Conservation (phyloP, 2,888 invertebrate genomes). For the Cinara cedri region DNA sequence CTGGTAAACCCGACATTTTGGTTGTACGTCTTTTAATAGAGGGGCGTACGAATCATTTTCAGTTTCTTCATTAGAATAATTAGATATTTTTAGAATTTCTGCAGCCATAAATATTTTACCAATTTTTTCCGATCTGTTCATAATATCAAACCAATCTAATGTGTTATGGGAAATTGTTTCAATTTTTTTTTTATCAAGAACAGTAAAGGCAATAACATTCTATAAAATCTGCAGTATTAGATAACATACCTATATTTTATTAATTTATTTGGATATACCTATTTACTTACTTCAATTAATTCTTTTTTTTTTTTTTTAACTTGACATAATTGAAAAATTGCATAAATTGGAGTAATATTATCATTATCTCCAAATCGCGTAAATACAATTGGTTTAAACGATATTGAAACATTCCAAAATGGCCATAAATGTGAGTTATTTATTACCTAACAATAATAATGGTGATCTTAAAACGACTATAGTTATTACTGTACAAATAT, state of each 20-base stretch:
- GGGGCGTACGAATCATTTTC: not conserved
- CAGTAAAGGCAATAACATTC: conserved; percentile 27
- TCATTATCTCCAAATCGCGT: not conserved
- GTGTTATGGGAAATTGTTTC: not conserved
- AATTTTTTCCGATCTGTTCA: conserved; percentile 7
- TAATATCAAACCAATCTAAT: conserved; percentile 19
- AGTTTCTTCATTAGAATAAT: not conserved
- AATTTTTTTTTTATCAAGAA: not conserved
- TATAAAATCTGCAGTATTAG: not conserved
- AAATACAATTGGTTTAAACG: conserved; percentile 7
- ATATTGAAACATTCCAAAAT: conserved; percentile 28
- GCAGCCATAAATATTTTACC: conserved; percentile 15
- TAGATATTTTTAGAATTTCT: not conserved
- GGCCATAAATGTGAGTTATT: conserved; percentile 1
- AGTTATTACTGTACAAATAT: not conserved
- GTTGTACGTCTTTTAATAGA: conserved; percentile 17
- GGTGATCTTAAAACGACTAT: not conserved
- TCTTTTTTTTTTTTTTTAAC: not conserved
- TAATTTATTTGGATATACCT: too few species aligned
- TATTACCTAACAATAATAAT: conserved; percentile 15
- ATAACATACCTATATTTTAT: too few species aligned
- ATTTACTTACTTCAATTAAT: conserved; percentile 11
- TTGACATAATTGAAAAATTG: conserved; percentile 30
- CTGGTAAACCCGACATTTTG: conserved; percentile 18
- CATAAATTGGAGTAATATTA: not conserved